Evolutionary conservation across 1,140 invertebrate species (phyloP).

Genomic region (Papilio glaucus): DNA sequence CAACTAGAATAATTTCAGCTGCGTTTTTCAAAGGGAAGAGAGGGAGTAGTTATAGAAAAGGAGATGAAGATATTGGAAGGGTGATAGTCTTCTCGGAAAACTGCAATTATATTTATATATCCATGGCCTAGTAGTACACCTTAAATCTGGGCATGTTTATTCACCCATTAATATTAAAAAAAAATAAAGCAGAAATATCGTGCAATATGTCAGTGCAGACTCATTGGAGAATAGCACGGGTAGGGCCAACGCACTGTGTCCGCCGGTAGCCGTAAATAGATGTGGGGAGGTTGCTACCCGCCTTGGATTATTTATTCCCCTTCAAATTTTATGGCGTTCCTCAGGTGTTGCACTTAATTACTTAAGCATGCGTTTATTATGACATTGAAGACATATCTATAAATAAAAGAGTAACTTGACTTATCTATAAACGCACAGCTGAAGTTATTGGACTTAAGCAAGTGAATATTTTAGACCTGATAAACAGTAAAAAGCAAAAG

Average conservation of each 20-base stretch:
- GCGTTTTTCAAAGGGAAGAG: too few relatives aligned
- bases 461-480: too few relatives aligned
- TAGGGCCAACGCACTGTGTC: conserved; percentile 73
- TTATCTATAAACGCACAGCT: too few relatives aligned
- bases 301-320: conserved; percentile 61
- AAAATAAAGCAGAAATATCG: conserved; percentile 1
- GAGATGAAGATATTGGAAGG: too few relatives aligned
- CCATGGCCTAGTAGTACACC: not conserved
- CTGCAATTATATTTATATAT: too few relatives aligned
- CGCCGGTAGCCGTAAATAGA: conserved; percentile 69
- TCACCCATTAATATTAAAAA: not conserved
- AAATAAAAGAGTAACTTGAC: too few relatives aligned
- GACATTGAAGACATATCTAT: not conserved
- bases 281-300: conserved; percentile 67
- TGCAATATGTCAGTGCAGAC: conserved; percentile 53
- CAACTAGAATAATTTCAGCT: too few relatives aligned
- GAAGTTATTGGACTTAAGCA: too few relatives aligned
- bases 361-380: not conserved
- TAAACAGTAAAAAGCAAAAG: too few relatives aligned
- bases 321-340: conserved; percentile 44
- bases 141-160: not conserved
- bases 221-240: conserved; percentile 66
- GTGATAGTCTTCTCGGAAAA: too few relatives aligned
- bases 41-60: too few relatives aligned
- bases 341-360: conserved; percentile 19